Base-by-base conservation (phyloP, 1,140 invertebrate species). In the Atta colombica region DNA sequence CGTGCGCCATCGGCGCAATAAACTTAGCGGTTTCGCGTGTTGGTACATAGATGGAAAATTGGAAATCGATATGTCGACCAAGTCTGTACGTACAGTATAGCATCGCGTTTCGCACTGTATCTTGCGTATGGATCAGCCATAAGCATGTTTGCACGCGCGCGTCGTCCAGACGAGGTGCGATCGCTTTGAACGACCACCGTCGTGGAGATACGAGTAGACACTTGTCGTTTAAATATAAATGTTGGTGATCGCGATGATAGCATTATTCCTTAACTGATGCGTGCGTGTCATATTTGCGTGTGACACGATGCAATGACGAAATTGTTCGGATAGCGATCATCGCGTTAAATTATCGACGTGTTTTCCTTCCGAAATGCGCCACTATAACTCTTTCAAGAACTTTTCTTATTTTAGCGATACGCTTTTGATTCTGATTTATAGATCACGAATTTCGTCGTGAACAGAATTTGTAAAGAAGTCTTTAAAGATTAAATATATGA, bases 61-160 rank as follows among this genome's bases (percentile, higher is more conserved):
- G 91, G 89, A 90, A 92, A 92, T 92, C 91, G 91, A 92, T 92
- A 88, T 71, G 77, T 85, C 68, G 75, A 31, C 81, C 87, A 49
- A 18, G 45, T 69, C 39, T 35, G 28, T 25, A 61, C n/a, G 49
- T 25, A 69, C 65, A 25, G 3, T 35, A 45, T 31, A 86, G 55
- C 84, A 55, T 53, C 78, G 65, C 63, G 69, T 35, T 35, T 21
- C 49, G 53, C 25, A 16, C n/a, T 7, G 39, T 75, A 25, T 49
- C 66, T 51, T 39, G 39, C 39, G 69, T 51, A 61, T 63, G 55
- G 69, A 84, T 84, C 80, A 75, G n/a, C 69, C 51, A 75, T 53
- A 65, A 84, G 39, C 69, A 61, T 75, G 80, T 75, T 84, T 84
- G 80, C 80, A 84, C 55, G 53, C 80, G 39, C 80, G 35, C 53